These are phyloP conservation scores for Limonius californicus DNA, from an alignment of 1,140 invertebrate species.

Conservation along the genomic window DNA sequence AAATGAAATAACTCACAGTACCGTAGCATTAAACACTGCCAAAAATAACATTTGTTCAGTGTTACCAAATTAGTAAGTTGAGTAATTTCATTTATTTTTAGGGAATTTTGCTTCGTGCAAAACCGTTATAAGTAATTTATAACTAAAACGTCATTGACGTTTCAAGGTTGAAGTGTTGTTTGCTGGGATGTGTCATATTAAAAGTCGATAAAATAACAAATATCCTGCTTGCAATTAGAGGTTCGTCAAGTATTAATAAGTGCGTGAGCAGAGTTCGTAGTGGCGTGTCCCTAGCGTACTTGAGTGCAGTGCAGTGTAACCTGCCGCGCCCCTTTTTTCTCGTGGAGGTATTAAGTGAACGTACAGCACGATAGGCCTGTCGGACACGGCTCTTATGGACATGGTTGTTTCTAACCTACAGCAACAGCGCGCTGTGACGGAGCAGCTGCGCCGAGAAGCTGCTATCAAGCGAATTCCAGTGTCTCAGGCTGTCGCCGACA, in stretches of 20 bases:
- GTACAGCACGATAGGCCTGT: conserved; percentile 59
- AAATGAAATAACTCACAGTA: too few species aligned
- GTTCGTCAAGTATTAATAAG: not conserved
- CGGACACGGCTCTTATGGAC: conserved; percentile 81
- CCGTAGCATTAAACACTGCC: too few species aligned
- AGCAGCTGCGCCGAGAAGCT: conserved; percentile 89
- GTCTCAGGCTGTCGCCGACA: conserved; percentile 88
- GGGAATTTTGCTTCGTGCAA: too few species aligned
- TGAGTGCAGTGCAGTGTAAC: not conserved
- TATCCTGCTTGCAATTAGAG: not conserved
- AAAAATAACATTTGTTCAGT: too few species aligned
- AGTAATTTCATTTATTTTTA: too few species aligned
- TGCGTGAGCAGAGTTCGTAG: not conserved
- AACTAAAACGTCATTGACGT: not conserved
- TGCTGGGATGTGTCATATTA: not conserved
- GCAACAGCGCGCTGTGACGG: conserved; percentile 88
- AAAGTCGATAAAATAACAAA: not conserved
- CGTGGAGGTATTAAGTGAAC: conserved; percentile 1
- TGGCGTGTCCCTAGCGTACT: not conserved
- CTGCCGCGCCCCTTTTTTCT: conserved; percentile 7
- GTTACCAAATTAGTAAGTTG: too few species aligned
- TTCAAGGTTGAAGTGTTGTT: not conserved
- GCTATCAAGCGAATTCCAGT: conserved; percentile 80
- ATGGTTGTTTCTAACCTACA: conserved; percentile 87
- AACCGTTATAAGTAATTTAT: too few species aligned